Conservation (phyloP, 1,140 invertebrate species). For the Latrodectus geometricus region DNA sequence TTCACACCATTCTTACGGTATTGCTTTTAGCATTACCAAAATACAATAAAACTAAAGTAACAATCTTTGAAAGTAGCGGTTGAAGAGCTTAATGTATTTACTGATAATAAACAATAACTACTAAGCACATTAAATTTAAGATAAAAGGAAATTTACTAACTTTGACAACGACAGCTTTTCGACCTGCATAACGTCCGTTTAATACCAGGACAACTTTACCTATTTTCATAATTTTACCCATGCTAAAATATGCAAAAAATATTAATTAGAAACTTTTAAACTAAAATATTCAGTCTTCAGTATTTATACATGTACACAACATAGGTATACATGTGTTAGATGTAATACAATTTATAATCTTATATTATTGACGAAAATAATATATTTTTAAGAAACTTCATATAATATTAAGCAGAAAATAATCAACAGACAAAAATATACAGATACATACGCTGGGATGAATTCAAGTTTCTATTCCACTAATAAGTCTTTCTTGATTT, state of each 20-base stretch:
- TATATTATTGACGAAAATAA: neutral
- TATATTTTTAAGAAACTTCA: neutral
- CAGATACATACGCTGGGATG: neutral
- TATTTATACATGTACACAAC: neutral
- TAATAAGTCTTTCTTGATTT: neutral
- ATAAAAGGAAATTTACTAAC: conserved; percentile 63
- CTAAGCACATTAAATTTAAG: too few relatives aligned
- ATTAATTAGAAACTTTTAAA: neutral
- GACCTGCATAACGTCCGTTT: conserved; percentile 95
- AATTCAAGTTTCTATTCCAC: neutral
- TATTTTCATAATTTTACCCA: conserved; percentile 98
- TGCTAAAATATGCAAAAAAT: conserved; percentile 68
- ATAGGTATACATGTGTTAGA: neutral
- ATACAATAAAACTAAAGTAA: too few relatives aligned
- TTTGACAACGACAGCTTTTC: conserved; percentile 96
- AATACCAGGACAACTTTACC: conserved; percentile 98
- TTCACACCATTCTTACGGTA: too few relatives aligned
- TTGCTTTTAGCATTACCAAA: too few relatives aligned
- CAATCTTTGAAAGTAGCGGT: too few relatives aligned
- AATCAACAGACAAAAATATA: too few relatives aligned
- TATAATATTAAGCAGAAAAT: too few relatives aligned
- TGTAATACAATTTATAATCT: neutral
- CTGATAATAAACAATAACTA: too few relatives aligned
- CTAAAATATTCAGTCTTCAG: neutral
- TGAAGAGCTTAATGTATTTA: too few relatives aligned